Conservation (phyloP, 2,113 vertebrate species). For the Pica pica region DNA sequence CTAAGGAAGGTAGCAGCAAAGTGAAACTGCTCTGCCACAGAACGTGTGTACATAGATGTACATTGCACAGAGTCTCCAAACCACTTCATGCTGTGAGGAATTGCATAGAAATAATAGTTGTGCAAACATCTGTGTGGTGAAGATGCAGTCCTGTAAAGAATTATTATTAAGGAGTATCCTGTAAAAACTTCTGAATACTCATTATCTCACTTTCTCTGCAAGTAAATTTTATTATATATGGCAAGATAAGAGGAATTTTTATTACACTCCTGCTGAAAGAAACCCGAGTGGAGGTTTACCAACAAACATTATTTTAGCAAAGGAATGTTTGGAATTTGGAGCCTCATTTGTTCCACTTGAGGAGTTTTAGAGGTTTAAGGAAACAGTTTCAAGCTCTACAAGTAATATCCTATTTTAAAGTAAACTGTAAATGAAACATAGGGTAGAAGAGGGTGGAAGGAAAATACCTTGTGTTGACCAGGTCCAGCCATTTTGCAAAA, state of each 20-base stretch:
- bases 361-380: neutral
- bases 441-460: neutral
- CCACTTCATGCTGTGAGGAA: neutral
- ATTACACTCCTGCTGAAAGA: neutral
- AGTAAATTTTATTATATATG: neutral
- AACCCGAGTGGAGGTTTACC: neutral
- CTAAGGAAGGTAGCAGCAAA: neutral
- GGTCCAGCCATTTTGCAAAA: neutral
- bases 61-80: neutral
- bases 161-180: neutral
- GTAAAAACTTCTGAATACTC: neutral
- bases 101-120: neutral
- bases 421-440: neutral
- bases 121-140: neutral
- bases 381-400: neutral
- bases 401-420: neutral
- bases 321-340: conserved; percentile 18
- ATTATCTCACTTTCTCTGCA: neutral
- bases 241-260: neutral
- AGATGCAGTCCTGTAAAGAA: neutral
- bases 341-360: neutral
- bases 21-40: neutral
- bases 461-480: neutral
- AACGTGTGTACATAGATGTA: rapidly evolving
- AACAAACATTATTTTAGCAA: neutral